A percentile compares a stretch with the other conserved stretches of the same genome.
Evolutionary conservation across 1,140 invertebrate genomes (phyloP).

Genomic region (Bombus consobrinus): DNA sequence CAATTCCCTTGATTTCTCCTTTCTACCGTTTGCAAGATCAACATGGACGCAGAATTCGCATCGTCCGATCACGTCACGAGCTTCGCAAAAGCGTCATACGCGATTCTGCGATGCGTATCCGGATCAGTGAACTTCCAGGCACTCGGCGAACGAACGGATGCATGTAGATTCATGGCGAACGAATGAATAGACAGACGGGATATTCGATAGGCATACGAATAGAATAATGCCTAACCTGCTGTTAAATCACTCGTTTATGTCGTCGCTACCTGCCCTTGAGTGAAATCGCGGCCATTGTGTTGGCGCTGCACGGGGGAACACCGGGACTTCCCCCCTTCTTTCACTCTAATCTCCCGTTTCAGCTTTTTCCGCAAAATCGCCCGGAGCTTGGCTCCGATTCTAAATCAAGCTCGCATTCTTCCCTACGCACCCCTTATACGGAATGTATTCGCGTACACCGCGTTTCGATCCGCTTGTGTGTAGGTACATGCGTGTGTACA

Average conservation of each 20-base stretch:
- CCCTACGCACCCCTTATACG: background rate
- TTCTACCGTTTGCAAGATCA: slow-evolving; percentile 11
- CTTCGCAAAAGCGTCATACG: slow-evolving; percentile 48
- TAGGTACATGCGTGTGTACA: too few species aligned
- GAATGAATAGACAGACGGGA: slow-evolving; percentile 43
- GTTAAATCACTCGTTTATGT: slow-evolving; percentile 65
- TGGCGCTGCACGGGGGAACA: slow-evolving; percentile 16
- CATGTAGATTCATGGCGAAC: slow-evolving; percentile 54
- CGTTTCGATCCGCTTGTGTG: too few species aligned
- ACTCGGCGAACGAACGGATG: slow-evolving; percentile 55
- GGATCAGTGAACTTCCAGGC: slow-evolving; percentile 68
- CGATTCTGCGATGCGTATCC: slow-evolving; percentile 68
- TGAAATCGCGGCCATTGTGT: slow-evolving; percentile 61
- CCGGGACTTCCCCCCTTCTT: slow-evolving; percentile 35
- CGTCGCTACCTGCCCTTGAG: slow-evolving; percentile 57
- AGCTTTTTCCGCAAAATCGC: slow-evolving; percentile 53
- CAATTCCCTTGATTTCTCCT: background rate
- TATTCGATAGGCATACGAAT: slow-evolving; percentile 42
- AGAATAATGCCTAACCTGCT: slow-evolving; percentile 51
- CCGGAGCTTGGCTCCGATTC: slow-evolving; percentile 40
- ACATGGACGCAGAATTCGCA: slow-evolving; percentile 35
- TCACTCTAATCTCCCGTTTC: slow-evolving; percentile 31
- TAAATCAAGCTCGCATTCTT: slow-evolving; percentile 49
- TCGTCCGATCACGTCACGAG: slow-evolving; percentile 52
- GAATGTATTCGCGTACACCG: background rate